Percentiles rank a stretch among this genome's conserved stretches.
Evolutionary conservation across 2,797 vertebrate genomes (phyloP).

Genomic region (Babyrousa celebensis): DNA sequence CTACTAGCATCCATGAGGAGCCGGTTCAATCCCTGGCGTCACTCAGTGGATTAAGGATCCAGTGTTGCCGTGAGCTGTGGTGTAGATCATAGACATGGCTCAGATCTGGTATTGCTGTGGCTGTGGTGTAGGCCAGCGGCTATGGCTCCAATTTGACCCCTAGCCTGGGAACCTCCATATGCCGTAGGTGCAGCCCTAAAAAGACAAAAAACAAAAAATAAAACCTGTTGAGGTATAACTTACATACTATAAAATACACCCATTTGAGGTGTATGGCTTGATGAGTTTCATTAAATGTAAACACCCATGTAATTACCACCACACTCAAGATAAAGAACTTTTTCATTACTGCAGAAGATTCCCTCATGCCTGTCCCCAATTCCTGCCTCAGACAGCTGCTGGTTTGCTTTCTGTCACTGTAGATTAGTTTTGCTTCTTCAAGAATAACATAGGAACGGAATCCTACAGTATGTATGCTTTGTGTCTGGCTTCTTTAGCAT

Average conservation of each 20-base stretch:
- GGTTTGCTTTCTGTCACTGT: background rate
- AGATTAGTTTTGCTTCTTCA: background rate
- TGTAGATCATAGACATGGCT: too few species aligned
- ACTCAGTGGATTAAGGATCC: too few species aligned
- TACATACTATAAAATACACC: background rate
- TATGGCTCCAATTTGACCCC: too few species aligned
- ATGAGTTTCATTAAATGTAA: slow-evolving; percentile 5
- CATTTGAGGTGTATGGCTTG: background rate
- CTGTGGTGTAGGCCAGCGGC: too few species aligned
- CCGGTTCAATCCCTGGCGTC: too few species aligned
- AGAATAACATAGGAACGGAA: background rate
- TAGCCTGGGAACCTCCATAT: too few species aligned
- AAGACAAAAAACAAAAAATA: too few species aligned
- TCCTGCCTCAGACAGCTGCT: background rate
- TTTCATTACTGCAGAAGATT: background rate
- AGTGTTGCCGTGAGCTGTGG: too few species aligned
- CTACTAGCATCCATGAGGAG: too few species aligned
- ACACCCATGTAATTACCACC: background rate
- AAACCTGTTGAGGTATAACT: background rate
- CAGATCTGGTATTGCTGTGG: too few species aligned
- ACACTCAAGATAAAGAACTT: background rate
- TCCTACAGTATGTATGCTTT: fast-evolving
- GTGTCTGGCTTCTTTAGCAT: background rate
- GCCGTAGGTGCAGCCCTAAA: too few species aligned
- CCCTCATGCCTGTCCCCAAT: background rate